These are phyloP conservation scores for Plagodis dolabraria DNA, from an alignment of 2,888 invertebrate species.

Conservation along the genomic window DNA sequence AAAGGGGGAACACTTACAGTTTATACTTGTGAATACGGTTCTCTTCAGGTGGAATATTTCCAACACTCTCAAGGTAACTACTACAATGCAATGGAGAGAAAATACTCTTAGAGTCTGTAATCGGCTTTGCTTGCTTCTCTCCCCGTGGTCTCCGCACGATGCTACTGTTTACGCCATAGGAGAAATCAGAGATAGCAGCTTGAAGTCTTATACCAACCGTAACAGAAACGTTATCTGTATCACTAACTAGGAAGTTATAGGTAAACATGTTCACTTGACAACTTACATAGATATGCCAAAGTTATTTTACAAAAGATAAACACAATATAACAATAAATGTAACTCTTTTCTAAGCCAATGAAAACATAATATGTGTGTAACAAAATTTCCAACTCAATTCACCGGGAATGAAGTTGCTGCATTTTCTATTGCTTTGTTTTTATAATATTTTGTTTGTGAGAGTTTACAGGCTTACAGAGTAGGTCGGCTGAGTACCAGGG, in stretches of 20 bases:
- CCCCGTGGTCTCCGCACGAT: conserved; percentile 45
- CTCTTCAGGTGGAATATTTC: conserved; percentile 46
- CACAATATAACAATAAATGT: conserved; percentile 3
- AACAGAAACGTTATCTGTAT: background rate
- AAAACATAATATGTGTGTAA: conserved; percentile 9
- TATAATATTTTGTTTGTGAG: conserved; percentile 25
- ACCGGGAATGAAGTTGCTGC: conserved; percentile 18
- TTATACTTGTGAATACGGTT: conserved; percentile 10
- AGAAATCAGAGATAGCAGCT: conserved; percentile 22
- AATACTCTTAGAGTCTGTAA: conserved; percentile 65
- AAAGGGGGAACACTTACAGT: conserved; percentile 34
- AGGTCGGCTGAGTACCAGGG: conserved; percentile 64
- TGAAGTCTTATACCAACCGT: background rate
- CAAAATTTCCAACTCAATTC: conserved; percentile 22
- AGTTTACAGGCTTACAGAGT: conserved; percentile 52
- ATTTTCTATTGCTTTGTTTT: conserved; percentile 25
- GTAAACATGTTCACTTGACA: background rate
- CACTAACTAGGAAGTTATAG: background rate
- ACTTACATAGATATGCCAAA: background rate
- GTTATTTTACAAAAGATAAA: conserved; percentile 2
- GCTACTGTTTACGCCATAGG: conserved; percentile 33
- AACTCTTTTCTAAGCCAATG: conserved; percentile 15
- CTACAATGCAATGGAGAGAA: conserved; percentile 61
- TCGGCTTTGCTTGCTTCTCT: conserved; percentile 69
- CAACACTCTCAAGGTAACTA: conserved; percentile 42